Evolutionary conservation across 2,113 vertebrate species (phyloP).

Genomic region (Channa maculata): DNA sequence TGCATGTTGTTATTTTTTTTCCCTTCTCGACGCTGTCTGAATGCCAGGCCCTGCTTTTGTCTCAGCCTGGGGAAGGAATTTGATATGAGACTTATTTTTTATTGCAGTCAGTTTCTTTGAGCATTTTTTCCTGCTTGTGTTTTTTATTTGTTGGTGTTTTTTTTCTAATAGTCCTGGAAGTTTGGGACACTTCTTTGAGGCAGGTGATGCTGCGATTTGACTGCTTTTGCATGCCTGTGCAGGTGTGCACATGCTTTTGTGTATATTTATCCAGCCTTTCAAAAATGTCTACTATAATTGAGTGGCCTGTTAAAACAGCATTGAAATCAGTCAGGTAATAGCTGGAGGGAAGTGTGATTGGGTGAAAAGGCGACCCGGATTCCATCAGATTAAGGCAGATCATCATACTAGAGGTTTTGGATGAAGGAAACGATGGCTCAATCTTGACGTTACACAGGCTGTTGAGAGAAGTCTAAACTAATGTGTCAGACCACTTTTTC

Average conservation of each 20-base stretch:
- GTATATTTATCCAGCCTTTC: constrained; percentile 53
- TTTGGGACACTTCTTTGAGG: constrained; percentile 61
- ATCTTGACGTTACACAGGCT: constrained; percentile 31
- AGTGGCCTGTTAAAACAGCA: constrained; percentile 37
- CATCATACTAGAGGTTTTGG: constrained; percentile 38
- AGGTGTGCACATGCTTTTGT: constrained; percentile 62
- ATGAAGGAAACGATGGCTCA: constrained; percentile 51
- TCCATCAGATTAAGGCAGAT: constrained; percentile 64
- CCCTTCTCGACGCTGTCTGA: constrained; percentile 59
- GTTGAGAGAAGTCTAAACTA: constrained; percentile 56
- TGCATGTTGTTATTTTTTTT: constrained; percentile 59
- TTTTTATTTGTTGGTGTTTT: constrained; percentile 38
- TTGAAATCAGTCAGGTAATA: constrained; percentile 46
- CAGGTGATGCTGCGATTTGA: constrained; percentile 51
- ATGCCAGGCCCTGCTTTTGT: constrained; percentile 69
- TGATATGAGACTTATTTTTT: constrained; percentile 71
- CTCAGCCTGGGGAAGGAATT: constrained; percentile 66
- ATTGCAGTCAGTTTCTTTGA: constrained; percentile 65
- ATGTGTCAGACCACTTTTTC: constrained; percentile 60
- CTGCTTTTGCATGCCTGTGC: constrained; percentile 60
- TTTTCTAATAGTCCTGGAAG: constrained; percentile 60
- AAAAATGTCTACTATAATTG: constrained; percentile 27
- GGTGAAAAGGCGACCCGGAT: constrained; percentile 52
- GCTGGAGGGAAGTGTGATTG: constrained; percentile 55
- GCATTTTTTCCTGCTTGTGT: constrained; percentile 17